Evolutionary conservation across 2,113 vertebrate species (phyloP).

Genomic region (Solea senegalensis): DNA sequence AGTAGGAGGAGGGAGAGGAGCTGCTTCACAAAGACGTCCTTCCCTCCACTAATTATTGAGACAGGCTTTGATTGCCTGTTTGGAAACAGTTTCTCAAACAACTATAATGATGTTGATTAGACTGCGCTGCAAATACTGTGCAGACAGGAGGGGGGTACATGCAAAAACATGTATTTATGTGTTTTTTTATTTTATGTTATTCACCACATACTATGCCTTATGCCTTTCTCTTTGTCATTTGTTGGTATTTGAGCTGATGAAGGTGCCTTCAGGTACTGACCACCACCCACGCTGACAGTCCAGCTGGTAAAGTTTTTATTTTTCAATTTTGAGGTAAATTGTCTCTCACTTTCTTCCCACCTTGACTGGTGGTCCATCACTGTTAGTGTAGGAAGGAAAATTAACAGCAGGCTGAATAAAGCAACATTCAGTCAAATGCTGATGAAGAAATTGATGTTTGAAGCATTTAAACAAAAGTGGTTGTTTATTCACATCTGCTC

Average conservation of each 20-base stretch:
- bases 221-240: slow-evolving; percentile 8
- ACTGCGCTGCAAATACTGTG: slow-evolving; percentile 61
- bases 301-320: slow-evolving; percentile 16
- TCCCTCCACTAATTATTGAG: slow-evolving; percentile 80
- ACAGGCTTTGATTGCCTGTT: slow-evolving; percentile 85
- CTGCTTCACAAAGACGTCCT: slow-evolving; percentile 71
- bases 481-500: too few species aligned
- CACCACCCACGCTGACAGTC: slow-evolving; percentile 36
- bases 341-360: background rate
- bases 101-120: slow-evolving; percentile 84
- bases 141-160: slow-evolving; percentile 33
- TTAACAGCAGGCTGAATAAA: too few species aligned
- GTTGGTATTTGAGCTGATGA: slow-evolving; percentile 21
- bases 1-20: slow-evolving; percentile 63
- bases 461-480: too few species aligned
- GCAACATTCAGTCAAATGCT: too few species aligned
- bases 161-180: slow-evolving; percentile 45
- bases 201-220: background rate
- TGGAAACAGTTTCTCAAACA: slow-evolving; percentile 84
- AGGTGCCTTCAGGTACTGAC: slow-evolving; percentile 32
- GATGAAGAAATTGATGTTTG: too few species aligned
- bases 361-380: too few species aligned
- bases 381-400: too few species aligned
- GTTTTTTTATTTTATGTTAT: background rate
- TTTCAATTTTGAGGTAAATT: slow-evolving; percentile 10